Conservation (phyloP, 1,140 invertebrate species). For the Aphelinus certus region DNA sequence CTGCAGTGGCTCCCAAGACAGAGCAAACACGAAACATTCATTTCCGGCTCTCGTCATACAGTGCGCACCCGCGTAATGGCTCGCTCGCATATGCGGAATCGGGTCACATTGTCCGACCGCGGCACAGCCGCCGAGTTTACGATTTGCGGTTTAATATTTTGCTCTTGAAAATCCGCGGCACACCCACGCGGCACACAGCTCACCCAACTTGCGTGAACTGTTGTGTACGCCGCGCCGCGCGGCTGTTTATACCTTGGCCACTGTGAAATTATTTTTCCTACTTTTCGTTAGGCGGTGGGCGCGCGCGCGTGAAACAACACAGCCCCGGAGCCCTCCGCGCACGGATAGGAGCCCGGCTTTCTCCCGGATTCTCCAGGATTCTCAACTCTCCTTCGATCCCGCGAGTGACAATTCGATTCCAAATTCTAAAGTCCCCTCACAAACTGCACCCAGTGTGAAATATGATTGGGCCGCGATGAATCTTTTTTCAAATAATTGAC, state of each 20-base stretch:
- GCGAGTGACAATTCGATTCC: too few relatives aligned
- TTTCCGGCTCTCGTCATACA: background rate
- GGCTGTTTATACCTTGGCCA: background rate
- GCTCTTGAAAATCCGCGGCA: background rate
- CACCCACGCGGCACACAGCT: too few relatives aligned
- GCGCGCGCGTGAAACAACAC: slow-evolving; percentile 1
- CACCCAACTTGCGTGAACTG: background rate
- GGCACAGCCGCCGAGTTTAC: background rate
- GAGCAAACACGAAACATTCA: background rate
- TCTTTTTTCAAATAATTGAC: too few relatives aligned
- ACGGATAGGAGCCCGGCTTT: background rate
- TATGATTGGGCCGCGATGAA: too few relatives aligned
- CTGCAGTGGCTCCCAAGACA: background rate
- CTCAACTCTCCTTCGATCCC: too few relatives aligned
- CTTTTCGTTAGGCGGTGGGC: background rate
- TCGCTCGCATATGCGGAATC: too few relatives aligned
- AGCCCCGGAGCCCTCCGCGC: background rate
- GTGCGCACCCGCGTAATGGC: background rate
- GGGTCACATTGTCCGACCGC: too few relatives aligned
- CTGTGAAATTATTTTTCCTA: slow-evolving; percentile 25
- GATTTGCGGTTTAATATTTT: slow-evolving; percentile 4
- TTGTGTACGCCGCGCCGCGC: too few relatives aligned
- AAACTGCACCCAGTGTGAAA: too few relatives aligned
- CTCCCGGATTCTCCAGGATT: too few relatives aligned
- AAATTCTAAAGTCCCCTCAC: too few relatives aligned